Evolutionary conservation across 2,888 invertebrate genomes (phyloP).

Genomic region (Melanophora roralis): DNA sequence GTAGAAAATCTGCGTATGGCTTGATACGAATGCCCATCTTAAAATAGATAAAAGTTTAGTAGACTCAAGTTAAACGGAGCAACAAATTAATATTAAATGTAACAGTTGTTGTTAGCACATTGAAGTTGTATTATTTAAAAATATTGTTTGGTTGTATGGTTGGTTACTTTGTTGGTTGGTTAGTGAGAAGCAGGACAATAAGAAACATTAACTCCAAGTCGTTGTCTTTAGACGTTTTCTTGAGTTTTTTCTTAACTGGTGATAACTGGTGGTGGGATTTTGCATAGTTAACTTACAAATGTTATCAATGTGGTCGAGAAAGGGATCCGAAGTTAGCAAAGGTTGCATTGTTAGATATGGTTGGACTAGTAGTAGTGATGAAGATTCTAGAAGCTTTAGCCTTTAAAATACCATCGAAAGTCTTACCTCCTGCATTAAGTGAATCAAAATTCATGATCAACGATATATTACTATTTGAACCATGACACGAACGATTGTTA

Average conservation of each 20-base stretch:
- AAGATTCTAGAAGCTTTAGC: constrained; percentile 22
- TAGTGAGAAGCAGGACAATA: background rate
- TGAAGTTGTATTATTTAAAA: background rate
- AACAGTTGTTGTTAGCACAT: constrained; percentile 3
- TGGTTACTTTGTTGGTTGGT: constrained; percentile 22
- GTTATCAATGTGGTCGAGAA: constrained; percentile 57
- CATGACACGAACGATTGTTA: constrained; percentile 78
- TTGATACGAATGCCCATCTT: constrained; percentile 67
- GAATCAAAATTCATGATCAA: constrained; percentile 68
- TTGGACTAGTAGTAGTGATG: constrained; percentile 40
- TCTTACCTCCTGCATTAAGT: constrained; percentile 63
- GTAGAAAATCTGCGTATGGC: constrained; percentile 76
- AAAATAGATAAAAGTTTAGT: constrained; percentile 5
- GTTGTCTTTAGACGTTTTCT: constrained; percentile 26
- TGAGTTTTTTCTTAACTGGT: constrained; percentile 46
- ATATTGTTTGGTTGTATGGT: background rate
- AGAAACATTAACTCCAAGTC: constrained; percentile 29
- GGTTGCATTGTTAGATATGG: constrained; percentile 55
- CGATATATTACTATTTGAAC: constrained; percentile 71
- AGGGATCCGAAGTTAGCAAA: constrained; percentile 54
- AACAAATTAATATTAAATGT: background rate
- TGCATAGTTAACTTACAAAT: constrained; percentile 6
- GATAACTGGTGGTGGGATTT: constrained; percentile 38
- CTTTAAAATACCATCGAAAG: constrained; percentile 38
- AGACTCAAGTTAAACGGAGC: background rate